Percentiles rank a stretch among this genome's conserved stretches.
Evolutionary conservation across 2,797 vertebrate species (phyloP).

Genomic region (Notoglanidium macrostoma): DNA sequence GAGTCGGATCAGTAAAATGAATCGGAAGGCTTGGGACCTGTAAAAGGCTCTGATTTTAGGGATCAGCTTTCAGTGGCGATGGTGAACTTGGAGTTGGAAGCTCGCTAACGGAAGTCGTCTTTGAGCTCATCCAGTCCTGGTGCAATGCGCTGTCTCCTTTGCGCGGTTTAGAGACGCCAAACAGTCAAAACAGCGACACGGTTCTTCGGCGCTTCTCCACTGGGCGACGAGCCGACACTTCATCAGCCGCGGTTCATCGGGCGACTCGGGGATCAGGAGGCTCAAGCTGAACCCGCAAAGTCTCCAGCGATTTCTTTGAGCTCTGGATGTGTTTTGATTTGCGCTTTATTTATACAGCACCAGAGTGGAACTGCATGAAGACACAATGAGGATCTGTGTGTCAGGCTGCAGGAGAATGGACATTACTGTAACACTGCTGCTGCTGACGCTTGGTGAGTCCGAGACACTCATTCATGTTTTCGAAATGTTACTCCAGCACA

Average conservation of each 20-base stretch:
- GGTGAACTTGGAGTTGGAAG: not conserved
- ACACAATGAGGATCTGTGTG: conserved; percentile 8
- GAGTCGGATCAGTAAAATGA: conserved; percentile 32
- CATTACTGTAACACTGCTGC: conserved; percentile 8
- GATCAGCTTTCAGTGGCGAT: not conserved
- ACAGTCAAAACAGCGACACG: not conserved
- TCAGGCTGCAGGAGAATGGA: conserved; percentile 29
- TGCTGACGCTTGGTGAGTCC: conserved; percentile 54
- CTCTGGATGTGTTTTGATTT: not conserved
- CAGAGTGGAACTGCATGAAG: not conserved
- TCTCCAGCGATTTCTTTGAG: not conserved
- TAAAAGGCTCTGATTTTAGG: not conserved
- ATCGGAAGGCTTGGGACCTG: conserved; percentile 1
- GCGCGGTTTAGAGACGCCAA: not conserved
- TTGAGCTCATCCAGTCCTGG: not conserved
- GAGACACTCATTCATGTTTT: not conserved
- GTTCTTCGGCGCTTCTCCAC: not conserved
- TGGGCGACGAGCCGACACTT: not conserved
- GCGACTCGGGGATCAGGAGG: not conserved
- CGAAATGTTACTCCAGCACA: not conserved
- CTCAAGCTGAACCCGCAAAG: not conserved
- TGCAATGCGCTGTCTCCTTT: not conserved
- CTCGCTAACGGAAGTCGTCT: not conserved
- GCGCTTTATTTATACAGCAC: not conserved
- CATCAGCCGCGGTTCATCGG: too few relatives aligned